These are phyloP conservation scores for Merodon equestris DNA, from an alignment of 2,888 invertebrate species.

Conservation along the genomic window DNA sequence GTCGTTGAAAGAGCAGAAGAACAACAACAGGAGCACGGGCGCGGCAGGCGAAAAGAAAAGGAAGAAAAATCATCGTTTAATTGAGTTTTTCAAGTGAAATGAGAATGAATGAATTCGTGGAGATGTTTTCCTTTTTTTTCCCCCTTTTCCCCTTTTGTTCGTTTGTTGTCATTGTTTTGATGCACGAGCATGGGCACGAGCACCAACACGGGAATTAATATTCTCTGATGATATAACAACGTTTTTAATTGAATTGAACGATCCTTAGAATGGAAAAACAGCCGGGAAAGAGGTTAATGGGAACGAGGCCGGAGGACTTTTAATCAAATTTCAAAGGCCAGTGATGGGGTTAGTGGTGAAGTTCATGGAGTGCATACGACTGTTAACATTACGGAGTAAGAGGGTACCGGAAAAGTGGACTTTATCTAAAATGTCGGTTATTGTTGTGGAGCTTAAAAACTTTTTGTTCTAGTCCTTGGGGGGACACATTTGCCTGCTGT, in stretches of 20 bases:
- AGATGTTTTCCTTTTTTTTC: slow-evolving; percentile 5
- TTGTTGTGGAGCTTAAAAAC: too few species aligned
- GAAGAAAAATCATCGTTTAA: slow-evolving; percentile 37
- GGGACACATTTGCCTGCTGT: too few species aligned
- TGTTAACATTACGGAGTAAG: too few species aligned
- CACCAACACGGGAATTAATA: slow-evolving; percentile 28
- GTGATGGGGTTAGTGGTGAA: slow-evolving; percentile 22
- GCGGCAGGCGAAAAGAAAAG: too few species aligned
- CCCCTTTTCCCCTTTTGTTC: too few species aligned
- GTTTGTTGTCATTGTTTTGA: slow-evolving; percentile 15
- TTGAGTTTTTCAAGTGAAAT: slow-evolving; percentile 57
- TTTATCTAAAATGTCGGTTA: too few species aligned
- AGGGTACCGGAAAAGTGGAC: too few species aligned
- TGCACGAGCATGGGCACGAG: slow-evolving; percentile 24
- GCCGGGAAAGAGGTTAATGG: background rate
- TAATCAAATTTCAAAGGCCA: slow-evolving; percentile 47
- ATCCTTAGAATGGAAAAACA: background rate
- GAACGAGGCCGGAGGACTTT: slow-evolving; percentile 17
- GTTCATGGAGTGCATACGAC: slow-evolving; percentile 12
- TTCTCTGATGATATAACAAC: slow-evolving; percentile 26
- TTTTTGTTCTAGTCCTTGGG: too few species aligned
- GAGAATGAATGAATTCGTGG: slow-evolving; percentile 37
- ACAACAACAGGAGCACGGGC: too few species aligned
- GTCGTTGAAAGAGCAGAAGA: too few species aligned
- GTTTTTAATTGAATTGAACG: slow-evolving; percentile 37